Evolutionary conservation across 37 sponge, comb jelly and placozoan genomes (phyloP).

Genomic region (Aphrocallistes beatrix): DNA sequence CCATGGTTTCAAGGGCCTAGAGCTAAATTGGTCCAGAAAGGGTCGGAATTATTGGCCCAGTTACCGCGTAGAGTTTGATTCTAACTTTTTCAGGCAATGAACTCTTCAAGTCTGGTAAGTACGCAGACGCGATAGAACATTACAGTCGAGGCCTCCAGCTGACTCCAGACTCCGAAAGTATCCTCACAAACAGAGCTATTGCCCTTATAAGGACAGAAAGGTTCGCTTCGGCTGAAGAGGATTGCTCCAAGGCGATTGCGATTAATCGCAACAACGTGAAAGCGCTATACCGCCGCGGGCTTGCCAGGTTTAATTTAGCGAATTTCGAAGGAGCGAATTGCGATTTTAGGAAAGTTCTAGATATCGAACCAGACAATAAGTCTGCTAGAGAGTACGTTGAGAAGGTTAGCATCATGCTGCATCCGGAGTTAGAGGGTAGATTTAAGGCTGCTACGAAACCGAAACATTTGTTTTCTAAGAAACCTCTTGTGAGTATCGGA

Average conservation of each 20-base stretch:
- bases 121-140: conserved; percentile 73
- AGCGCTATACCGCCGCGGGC: conserved; percentile 11
- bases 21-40: too few relatives aligned
- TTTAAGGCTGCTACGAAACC: background rate
- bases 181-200: conserved; percentile 91
- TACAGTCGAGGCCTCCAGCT: conserved; percentile 60
- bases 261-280: conserved; percentile 30
- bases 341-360: conserved; percentile 20
- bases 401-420: conserved; percentile 7
- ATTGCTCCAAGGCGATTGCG: background rate
- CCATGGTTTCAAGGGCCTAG: too few relatives aligned
- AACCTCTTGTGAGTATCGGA: conserved; percentile 22
- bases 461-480: conserved; percentile 15
- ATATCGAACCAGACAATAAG: conserved; percentile 30
- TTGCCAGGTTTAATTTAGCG: conserved; percentile 16
- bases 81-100: conserved; percentile 64
- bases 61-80: too few relatives aligned
- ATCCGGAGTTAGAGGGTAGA: conserved; percentile 5
- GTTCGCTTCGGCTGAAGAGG: conserved; percentile 34
- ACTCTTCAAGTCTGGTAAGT: conserved; percentile 59
- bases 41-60: too few relatives aligned
- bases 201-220: conserved; percentile 75
- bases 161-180: conserved; percentile 55
- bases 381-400: conserved; percentile 4
- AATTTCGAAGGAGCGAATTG: background rate